phyloP scores from a whole-genome alignment of 2,888 invertebrate genomes.

The Caprella mutica region DNA sequence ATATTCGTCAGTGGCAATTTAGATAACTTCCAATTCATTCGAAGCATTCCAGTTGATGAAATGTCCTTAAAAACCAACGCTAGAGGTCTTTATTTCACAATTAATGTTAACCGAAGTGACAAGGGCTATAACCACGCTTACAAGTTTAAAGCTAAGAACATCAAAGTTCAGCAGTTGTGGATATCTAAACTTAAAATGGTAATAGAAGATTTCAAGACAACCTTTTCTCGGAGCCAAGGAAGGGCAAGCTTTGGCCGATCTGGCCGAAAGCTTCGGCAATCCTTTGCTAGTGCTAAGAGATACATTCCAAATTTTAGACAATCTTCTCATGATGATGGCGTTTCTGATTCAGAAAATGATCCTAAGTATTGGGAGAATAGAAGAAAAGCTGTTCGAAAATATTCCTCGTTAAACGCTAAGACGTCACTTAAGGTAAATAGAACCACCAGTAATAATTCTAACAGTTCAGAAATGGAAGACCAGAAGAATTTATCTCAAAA shows the following conservation, averaged over 20 bases:
- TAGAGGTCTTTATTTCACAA: conserved; percentile 16
- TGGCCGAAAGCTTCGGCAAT: neutral
- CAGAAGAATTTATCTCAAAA: too few relatives aligned
- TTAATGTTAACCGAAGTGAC: conserved; percentile 17
- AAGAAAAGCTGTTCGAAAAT: too few relatives aligned
- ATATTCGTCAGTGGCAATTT: conserved; percentile 9
- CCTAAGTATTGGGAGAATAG: neutral
- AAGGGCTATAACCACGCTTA: conserved; percentile 5
- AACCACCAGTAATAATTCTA: too few relatives aligned
- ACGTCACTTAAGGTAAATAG: too few relatives aligned
- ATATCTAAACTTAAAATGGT: conserved; percentile 14
- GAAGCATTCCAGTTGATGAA: conserved; percentile 23
- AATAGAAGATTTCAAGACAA: neutral
- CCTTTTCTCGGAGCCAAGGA: neutral
- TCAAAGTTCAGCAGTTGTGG: conserved; percentile 23
- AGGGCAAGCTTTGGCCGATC: conserved; percentile 1
- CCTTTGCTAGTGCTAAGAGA: neutral
- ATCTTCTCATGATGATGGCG: neutral
- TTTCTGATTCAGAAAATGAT: neutral
- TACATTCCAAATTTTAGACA: neutral
- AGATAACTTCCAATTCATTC: conserved; percentile 17
- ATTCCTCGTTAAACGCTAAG: too few relatives aligned
- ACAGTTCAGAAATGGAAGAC: too few relatives aligned
- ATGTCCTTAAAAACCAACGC: conserved; percentile 13
- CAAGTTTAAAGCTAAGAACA: conserved; percentile 22